Percentiles rank a stretch among this genome's conserved stretches.
phyloP scores from a whole-genome alignment of 2,113 vertebrate genomes.

The Prunella himalayana region DNA sequence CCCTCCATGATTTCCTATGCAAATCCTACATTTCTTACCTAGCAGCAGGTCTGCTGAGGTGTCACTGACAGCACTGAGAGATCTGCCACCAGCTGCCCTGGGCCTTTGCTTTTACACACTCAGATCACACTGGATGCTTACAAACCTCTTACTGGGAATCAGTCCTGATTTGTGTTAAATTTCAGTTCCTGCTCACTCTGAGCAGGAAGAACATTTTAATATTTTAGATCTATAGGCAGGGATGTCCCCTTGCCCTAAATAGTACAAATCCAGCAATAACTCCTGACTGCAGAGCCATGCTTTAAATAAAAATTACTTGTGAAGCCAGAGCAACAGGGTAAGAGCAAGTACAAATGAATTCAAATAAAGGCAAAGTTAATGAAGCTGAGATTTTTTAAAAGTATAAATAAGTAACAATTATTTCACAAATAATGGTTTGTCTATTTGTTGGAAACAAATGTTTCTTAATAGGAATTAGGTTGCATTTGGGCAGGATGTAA shows the following conservation, averaged over 20 bases:
- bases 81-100: not conserved
- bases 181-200: not conserved
- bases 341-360: not conserved
- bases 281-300: not conserved
- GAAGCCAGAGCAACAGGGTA: not conserved
- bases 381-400: not conserved
- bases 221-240: not conserved
- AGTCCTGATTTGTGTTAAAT: not conserved
- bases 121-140: not conserved
- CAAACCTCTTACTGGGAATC: not conserved
- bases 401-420: not conserved
- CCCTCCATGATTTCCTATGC: not conserved
- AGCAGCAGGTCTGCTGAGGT: not conserved
- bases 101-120: not conserved
- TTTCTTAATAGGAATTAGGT: not conserved
- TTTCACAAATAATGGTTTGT: not conserved
- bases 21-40: not conserved
- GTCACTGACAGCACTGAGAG: not conserved
- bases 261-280: not conserved
- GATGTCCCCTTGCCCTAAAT: not conserved
- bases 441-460: not conserved
- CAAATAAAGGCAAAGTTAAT: not conserved
- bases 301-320: not conserved
- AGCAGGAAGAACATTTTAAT: not conserved
- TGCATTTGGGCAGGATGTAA: not conserved